phyloP scores from a whole-genome alignment of 1,140 invertebrate genomes.

The Helicoverpa zea region DNA sequence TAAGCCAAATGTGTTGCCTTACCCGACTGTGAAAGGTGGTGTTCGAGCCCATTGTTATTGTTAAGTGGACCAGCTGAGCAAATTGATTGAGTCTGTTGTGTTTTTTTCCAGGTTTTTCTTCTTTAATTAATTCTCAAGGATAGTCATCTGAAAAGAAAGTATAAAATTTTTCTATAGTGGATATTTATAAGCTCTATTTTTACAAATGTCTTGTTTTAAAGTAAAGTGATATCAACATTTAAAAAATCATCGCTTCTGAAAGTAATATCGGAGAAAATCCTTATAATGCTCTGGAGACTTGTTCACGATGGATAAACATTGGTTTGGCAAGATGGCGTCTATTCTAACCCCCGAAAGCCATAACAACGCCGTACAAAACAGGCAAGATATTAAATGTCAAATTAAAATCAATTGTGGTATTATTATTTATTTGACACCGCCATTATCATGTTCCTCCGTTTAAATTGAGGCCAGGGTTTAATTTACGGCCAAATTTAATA shows the following conservation, averaged over 20 bases:
- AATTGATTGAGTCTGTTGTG: not conserved
- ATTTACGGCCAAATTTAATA: constrained; percentile 34
- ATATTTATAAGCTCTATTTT: too few relatives aligned
- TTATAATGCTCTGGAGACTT: too few relatives aligned
- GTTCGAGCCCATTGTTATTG: too few relatives aligned
- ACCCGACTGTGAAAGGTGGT: not conserved
- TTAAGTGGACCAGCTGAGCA: not conserved
- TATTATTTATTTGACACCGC: constrained; percentile 33
- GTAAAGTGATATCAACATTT: too few relatives aligned
- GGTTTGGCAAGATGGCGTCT: not conserved
- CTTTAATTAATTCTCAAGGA: not conserved
- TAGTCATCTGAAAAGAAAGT: not conserved
- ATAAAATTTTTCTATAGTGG: too few relatives aligned
- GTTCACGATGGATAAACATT: not conserved
- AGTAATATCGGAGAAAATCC: too few relatives aligned
- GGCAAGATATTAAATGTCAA: constrained; percentile 14
- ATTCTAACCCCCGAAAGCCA: not conserved
- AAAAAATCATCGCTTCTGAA: too few relatives aligned
- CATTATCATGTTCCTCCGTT: constrained; percentile 9
- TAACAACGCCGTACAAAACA: not conserved
- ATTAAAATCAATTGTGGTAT: constrained; percentile 39
- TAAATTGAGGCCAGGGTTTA: constrained; percentile 22
- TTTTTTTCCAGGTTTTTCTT: not conserved
- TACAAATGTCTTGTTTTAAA: too few relatives aligned
- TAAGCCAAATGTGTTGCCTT: constrained; percentile 15